phyloP scores from a whole-genome alignment of 2,888 invertebrate genomes.

The Caenorhabditis sp. region DNA sequence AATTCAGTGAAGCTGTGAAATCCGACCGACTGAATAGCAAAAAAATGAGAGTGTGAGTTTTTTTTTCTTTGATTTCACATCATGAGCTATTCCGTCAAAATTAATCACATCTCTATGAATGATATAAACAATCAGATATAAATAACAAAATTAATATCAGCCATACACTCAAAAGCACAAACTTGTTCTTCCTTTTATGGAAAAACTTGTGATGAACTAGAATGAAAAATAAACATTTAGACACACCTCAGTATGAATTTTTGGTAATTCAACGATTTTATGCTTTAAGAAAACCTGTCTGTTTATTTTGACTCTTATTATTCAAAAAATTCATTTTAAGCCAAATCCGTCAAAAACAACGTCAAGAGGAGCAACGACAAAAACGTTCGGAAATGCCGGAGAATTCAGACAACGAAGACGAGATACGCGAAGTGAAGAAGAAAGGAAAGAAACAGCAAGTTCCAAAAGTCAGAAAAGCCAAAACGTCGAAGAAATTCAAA shows the following conservation, averaged over 20 bases:
- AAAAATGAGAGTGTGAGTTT: conserved; percentile 23
- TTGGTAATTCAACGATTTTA: too few species aligned
- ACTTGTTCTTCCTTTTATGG: too few species aligned
- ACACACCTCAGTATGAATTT: too few species aligned
- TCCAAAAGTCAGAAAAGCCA: conserved; percentile 27
- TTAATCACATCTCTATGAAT: too few species aligned
- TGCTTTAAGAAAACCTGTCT: too few species aligned
- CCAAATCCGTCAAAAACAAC: neutral
- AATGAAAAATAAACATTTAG: too few species aligned
- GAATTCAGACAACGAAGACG: conserved; percentile 22
- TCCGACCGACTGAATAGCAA: conserved; percentile 13
- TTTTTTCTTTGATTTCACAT: too few species aligned
- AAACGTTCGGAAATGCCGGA: neutral
- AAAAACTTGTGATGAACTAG: too few species aligned
- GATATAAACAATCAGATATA: neutral
- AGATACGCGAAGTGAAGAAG: conserved; percentile 18
- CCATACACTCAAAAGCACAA: too few species aligned
- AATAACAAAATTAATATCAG: too few species aligned
- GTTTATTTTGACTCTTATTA: too few species aligned
- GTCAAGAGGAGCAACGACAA: conserved; percentile 13
- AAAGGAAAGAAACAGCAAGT: conserved; percentile 11
- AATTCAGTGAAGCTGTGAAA: conserved; percentile 14
- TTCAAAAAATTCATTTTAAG: neutral
- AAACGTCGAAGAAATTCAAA: conserved; percentile 12
- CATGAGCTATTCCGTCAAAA: too few species aligned